A percentile compares a stretch with the other conserved stretches of the same genome.
Conservation (phyloP, 2,888 invertebrate species). For the Dascillus cervinus region DNA sequence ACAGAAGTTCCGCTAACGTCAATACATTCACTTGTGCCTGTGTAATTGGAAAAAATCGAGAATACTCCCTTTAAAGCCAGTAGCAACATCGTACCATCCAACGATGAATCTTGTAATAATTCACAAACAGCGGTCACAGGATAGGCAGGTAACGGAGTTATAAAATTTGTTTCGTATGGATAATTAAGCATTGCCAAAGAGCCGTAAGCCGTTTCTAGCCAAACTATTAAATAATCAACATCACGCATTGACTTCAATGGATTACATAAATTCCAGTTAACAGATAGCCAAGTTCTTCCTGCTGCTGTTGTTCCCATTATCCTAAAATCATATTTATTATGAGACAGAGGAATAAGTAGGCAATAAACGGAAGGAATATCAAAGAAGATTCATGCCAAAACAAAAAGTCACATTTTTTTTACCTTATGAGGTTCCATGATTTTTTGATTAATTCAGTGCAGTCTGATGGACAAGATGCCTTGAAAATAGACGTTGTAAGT, state of each 20-base stretch:
- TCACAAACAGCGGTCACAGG: constrained; percentile 65
- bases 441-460: constrained; percentile 67
- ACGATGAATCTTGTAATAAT: constrained; percentile 41
- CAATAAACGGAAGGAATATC: too few species aligned
- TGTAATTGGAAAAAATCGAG: constrained; percentile 74
- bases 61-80: constrained; percentile 60
- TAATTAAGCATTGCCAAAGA: constrained; percentile 95
- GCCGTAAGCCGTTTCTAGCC: constrained; percentile 64
- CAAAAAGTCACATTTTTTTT: constrained; percentile 22
- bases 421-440: constrained; percentile 74
- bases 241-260: constrained; percentile 54
- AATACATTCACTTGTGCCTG: constrained; percentile 62
- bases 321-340: constrained; percentile 31
- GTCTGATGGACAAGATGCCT: constrained; percentile 33
- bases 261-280: constrained; percentile 69
- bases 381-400: constrained; percentile 2
- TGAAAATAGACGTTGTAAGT: constrained; percentile 73
- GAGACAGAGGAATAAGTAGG: too few species aligned
- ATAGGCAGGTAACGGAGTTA: constrained; percentile 74
- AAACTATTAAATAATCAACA: constrained; percentile 54
- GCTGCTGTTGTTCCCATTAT: constrained; percentile 49
- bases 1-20: constrained; percentile 46
- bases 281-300: constrained; percentile 62
- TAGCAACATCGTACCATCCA: constrained; percentile 48
- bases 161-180: constrained; percentile 79